A percentile compares a stretch with the other conserved stretches of the same genome.
These are phyloP conservation scores for Copidosoma floridanum DNA, from an alignment of 1,140 invertebrate species.

Conservation along the genomic window DNA sequence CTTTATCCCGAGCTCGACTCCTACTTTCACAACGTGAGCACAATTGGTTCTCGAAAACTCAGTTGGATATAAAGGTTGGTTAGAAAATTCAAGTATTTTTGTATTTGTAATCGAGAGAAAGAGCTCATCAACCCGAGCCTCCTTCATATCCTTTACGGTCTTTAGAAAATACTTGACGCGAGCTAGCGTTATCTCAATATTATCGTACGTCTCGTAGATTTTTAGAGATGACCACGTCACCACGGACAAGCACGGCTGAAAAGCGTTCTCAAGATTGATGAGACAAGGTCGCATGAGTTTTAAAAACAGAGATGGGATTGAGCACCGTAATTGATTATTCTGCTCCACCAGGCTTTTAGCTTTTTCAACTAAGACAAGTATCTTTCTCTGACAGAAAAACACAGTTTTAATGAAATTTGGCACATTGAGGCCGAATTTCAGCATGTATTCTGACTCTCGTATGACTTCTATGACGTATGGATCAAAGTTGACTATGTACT, in stretches of 20 bases:
- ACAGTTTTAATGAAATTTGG: conserved; percentile 67
- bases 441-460: conserved; percentile 71
- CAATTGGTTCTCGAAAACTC: conserved; percentile 69
- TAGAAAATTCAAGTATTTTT: conserved; percentile 65
- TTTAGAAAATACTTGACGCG: conserved; percentile 72
- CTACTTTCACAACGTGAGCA: conserved; percentile 41
- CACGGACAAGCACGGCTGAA: conserved; percentile 74
- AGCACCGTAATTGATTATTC: conserved; percentile 57
- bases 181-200: conserved; percentile 60
- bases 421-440: conserved; percentile 64
- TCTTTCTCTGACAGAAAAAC: conserved; percentile 66
- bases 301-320: conserved; percentile 65
- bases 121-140: conserved; percentile 71
- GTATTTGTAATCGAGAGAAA: conserved; percentile 66
- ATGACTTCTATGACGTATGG: conserved; percentile 69
- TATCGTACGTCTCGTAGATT: conserved; percentile 64
- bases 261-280: conserved; percentile 66
- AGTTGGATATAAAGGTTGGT: conserved; percentile 63
- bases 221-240: conserved; percentile 80
- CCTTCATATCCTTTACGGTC: conserved; percentile 72
- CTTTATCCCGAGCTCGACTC: conserved; percentile 58
- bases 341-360: conserved; percentile 61
- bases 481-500: conserved; percentile 68
- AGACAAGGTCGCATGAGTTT: conserved; percentile 69
- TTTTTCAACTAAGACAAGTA: conserved; percentile 60